Conservation (phyloP, 1,140 invertebrate species). For the Aphelenchoides fujianensis region DNA sequence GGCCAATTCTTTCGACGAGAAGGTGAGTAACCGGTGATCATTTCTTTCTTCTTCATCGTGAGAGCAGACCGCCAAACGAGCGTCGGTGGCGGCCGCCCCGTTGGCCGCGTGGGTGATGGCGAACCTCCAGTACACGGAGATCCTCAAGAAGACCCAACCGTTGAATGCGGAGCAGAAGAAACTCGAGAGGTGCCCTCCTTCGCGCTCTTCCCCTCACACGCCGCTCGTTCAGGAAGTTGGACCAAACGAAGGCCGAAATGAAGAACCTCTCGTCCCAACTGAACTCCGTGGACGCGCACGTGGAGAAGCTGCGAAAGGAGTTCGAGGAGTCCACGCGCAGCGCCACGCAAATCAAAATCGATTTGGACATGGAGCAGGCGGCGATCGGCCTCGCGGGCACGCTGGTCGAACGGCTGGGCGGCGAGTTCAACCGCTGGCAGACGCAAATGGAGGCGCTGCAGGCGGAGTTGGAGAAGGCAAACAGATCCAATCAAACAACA, state of each 20-base stretch:
- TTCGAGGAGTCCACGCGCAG: constrained; percentile 79
- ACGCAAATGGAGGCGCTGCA: constrained; percentile 69
- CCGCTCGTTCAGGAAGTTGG: constrained; percentile 70
- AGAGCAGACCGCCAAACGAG: constrained; percentile 80
- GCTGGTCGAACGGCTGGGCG: constrained; percentile 79
- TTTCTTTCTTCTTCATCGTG: no score
- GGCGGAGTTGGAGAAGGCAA: constrained; percentile 66
- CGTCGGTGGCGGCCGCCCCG: constrained; percentile 90
- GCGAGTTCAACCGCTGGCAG: constrained; percentile 85
- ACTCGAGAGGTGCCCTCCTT: constrained; percentile 63
- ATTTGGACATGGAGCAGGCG: constrained; percentile 76
- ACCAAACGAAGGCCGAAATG: constrained; percentile 78
- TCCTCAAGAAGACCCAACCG: constrained; percentile 66
- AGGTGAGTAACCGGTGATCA: no score
- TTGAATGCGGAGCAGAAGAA: constrained; percentile 66
- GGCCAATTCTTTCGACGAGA: constrained; percentile 81
- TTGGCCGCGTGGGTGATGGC: constrained; percentile 92
- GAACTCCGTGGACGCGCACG: constrained; percentile 80
- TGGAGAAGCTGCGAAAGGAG: constrained; percentile 75
- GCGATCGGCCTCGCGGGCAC: constrained; percentile 79
- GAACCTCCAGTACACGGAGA: constrained; percentile 75
- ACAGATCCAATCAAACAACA: background rate
- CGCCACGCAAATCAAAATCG: constrained; percentile 86
- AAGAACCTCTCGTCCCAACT: constrained; percentile 77
- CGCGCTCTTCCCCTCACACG: background rate